phyloP scores from a whole-genome alignment of 2,797 vertebrate genomes.

The Epinephelus coioides region DNA sequence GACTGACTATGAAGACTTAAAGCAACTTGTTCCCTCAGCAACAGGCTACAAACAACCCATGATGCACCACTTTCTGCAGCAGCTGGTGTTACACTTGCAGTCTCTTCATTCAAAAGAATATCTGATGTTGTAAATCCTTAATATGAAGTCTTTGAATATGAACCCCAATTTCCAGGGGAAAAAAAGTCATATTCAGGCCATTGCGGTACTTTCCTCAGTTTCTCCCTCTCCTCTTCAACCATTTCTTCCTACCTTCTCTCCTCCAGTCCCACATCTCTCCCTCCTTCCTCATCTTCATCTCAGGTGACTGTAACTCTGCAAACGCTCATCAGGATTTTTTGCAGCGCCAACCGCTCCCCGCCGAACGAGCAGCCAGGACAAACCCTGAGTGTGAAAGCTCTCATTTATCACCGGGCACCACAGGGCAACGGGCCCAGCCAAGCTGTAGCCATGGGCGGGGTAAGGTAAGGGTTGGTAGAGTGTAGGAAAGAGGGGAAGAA shows the following conservation, averaged over 20 bases:
- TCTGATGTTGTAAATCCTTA: not conserved
- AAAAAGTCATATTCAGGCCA: not conserved
- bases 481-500: constrained; percentile 31
- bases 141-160: not conserved
- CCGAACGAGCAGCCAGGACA: constrained; percentile 63
- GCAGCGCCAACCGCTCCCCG: constrained; percentile 23
- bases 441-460: constrained; percentile 49
- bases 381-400: constrained; percentile 72
- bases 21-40: not conserved
- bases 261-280: constrained; percentile 1
- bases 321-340: constrained; percentile 58
- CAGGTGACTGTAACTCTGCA: constrained; percentile 49
- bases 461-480: constrained; percentile 33
- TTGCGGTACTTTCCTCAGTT: not conserved
- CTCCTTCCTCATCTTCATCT: constrained; percentile 35
- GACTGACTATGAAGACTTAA: not conserved
- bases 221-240: not conserved
- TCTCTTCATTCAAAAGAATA: not conserved
- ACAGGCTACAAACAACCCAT: not conserved
- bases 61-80: not conserved
- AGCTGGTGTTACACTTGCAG: not conserved
- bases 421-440: constrained; percentile 49
- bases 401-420: constrained; percentile 70
- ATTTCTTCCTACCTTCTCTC: constrained; percentile 6
- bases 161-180: not conserved